Evolutionary conservation across 2,888 invertebrate genomes (phyloP).

Genomic region (Acheta domesticus): DNA sequence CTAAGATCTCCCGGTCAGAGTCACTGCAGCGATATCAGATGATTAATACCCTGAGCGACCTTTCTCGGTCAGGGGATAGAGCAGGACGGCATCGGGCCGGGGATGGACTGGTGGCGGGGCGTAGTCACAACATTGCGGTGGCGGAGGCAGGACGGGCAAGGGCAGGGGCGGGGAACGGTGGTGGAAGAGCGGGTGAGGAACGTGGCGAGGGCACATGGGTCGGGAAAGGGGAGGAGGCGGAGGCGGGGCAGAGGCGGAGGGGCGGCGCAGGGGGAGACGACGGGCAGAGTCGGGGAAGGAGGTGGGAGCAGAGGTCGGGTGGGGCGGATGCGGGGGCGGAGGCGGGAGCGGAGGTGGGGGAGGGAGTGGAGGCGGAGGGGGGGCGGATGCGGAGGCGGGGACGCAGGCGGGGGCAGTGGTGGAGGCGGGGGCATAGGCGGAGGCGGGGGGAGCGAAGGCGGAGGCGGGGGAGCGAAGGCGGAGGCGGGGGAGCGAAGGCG

Average conservation of each 20-base stretch:
- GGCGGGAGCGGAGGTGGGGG: no score
- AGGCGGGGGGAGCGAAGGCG: no score
- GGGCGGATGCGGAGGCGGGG: neutral
- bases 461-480: no score
- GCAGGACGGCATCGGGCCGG: no score
- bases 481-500: no score
- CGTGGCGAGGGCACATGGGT: neutral
- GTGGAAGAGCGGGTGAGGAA: neutral
- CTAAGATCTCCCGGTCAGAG: no score
- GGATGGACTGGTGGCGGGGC: neutral
- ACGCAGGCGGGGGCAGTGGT: neutral
- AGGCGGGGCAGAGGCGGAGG: neutral
- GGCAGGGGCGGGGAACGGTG: neutral
- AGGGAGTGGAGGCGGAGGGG: neutral
- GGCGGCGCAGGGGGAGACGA: neutral
- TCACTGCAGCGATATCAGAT: no score
- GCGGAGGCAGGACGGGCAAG: no score
- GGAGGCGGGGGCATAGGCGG: neutral
- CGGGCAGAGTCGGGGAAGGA: neutral
- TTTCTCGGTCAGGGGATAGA: no score
- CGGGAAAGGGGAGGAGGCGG: neutral
- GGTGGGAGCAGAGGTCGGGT: neutral
- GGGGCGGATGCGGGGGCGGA: neutral
- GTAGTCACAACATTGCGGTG: neutral
- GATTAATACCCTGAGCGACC: neutral